These are phyloP conservation scores for Chrysolina americana DNA, from an alignment of 2,888 invertebrate genomes.

Conservation along the genomic window DNA sequence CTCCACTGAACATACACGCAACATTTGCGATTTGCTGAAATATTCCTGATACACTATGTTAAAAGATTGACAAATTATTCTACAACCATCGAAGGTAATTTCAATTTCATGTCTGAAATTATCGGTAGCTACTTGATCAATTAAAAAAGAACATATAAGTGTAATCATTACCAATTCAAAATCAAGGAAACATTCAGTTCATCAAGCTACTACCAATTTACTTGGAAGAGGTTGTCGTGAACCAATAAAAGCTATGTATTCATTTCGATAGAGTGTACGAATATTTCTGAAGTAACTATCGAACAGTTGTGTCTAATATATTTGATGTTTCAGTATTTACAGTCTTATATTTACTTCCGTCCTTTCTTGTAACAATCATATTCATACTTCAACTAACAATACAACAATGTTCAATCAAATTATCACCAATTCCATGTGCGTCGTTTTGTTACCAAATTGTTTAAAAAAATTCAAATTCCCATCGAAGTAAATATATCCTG, in stretches of 20 bases:
- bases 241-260: not conserved
- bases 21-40: not conserved
- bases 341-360: constrained; percentile 20
- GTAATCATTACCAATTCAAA: too few species aligned
- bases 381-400: constrained; percentile 10
- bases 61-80: not conserved
- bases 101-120: not conserved
- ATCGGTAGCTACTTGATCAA: not conserved
- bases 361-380: constrained; percentile 9
- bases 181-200: not conserved
- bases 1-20: not conserved
- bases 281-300: not conserved
- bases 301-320: constrained; percentile 18
- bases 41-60: not conserved
- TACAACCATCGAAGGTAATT: not conserved
- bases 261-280: not conserved
- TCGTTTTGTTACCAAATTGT: not conserved
- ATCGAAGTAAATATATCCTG: constrained; percentile 21
- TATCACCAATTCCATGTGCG: not conserved
- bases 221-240: not conserved
- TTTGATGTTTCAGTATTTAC: constrained; percentile 10
- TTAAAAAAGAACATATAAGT: too few species aligned
- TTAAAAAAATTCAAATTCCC: not conserved
- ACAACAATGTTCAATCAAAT: not conserved
- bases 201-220: not conserved